These are phyloP conservation scores for Parelbella ahira DNA, from an alignment of 2,888 invertebrate genomes.

Conservation along the genomic window DNA sequence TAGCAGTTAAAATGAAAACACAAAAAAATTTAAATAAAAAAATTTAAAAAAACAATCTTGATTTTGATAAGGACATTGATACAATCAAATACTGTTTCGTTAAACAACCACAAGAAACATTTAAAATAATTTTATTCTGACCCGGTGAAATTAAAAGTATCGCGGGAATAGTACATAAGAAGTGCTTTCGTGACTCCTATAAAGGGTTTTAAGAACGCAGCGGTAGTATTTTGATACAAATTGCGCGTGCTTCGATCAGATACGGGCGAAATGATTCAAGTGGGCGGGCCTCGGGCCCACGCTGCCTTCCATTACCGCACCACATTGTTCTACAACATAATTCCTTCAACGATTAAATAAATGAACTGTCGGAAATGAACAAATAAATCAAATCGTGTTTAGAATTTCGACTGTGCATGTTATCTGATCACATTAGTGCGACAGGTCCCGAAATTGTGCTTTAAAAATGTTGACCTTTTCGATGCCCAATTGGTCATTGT, in stretches of 20 bases:
- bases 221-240: constrained; percentile 45
- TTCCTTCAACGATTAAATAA: constrained; percentile 55
- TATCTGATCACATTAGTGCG: constrained; percentile 26
- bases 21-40: no score
- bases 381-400: constrained; percentile 52
- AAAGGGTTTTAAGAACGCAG: constrained; percentile 19
- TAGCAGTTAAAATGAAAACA: no score
- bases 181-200: constrained; percentile 16
- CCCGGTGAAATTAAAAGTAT: no score
- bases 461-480: constrained; percentile 5
- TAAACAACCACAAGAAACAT: no score
- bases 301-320: constrained; percentile 43
- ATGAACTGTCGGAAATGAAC: constrained; percentile 57
- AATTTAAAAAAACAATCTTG: no score
- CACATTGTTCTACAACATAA: constrained; percentile 50
- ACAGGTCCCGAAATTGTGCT: constrained; percentile 5
- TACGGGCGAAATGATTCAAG: constrained; percentile 46
- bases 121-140: no score
- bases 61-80: no score
- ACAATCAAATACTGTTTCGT: no score
- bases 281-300: constrained; percentile 37
- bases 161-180: constrained; percentile 1
- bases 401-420: constrained; percentile 36
- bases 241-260: constrained; percentile 61
- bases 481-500: neutral